Evolutionary conservation across 1,140 invertebrate species (phyloP).

Genomic region (Atta texana): DNA sequence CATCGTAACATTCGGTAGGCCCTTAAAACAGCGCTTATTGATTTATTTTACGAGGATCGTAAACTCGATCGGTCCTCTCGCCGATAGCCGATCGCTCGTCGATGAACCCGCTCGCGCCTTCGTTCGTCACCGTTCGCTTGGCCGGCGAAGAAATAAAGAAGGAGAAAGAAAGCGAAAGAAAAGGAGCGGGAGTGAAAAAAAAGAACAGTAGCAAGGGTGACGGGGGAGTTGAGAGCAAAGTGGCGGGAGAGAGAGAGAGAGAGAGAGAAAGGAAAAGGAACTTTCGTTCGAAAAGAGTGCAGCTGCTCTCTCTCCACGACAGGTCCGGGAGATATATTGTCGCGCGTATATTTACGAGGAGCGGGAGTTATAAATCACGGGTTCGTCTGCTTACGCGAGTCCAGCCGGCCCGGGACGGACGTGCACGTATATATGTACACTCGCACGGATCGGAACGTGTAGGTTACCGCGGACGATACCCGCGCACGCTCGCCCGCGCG

Average conservation of each 20-base stretch:
- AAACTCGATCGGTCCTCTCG: constrained; percentile 68
- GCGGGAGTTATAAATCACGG: constrained; percentile 73
- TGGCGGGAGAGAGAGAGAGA: background rate
- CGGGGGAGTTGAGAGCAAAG: background rate
- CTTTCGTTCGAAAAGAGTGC: constrained; percentile 68
- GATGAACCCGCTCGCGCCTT: constrained; percentile 21
- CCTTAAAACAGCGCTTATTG: constrained; percentile 68
- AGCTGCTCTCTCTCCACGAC: constrained; percentile 59
- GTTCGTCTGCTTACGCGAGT: constrained; percentile 73
- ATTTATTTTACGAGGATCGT: constrained; percentile 76
- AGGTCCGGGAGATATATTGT: constrained; percentile 73
- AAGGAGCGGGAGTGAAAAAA: background rate
- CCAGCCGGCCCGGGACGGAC: constrained; percentile 31
- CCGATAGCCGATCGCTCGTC: constrained; percentile 25
- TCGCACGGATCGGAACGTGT: background rate
- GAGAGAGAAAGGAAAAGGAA: constrained; percentile 27
- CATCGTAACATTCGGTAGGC: constrained; percentile 50
- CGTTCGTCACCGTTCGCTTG: constrained; percentile 51
- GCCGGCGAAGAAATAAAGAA: background rate
- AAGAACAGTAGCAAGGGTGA: background rate
- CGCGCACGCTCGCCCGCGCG: background rate
- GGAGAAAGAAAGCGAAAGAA: background rate
- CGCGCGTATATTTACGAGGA: constrained; percentile 75
- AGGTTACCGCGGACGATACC: background rate
- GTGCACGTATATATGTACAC: background rate